Evolutionary conservation across 2,113 vertebrate species (phyloP).

Genomic region (Sinosuthora webbiana): DNA sequence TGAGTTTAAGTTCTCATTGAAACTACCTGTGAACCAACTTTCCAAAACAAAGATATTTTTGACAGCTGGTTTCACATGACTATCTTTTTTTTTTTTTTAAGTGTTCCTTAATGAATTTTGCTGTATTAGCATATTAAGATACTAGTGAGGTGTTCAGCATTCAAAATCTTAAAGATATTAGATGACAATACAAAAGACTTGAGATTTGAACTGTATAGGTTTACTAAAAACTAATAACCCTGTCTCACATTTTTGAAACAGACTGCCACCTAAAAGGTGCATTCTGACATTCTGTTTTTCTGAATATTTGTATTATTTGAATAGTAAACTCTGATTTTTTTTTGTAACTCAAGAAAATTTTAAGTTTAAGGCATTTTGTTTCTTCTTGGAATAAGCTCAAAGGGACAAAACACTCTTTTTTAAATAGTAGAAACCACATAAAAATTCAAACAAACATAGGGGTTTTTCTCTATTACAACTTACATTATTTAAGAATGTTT

Average conservation of each 20-base stretch:
- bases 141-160: not conserved
- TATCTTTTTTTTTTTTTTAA: not conserved
- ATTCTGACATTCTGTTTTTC: not conserved
- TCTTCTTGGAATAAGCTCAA: not conserved
- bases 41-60: slow-evolving; percentile 53
- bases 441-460: not conserved
- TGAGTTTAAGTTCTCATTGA: slow-evolving; percentile 61
- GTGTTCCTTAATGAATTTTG: slow-evolving; percentile 15
- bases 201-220: not conserved
- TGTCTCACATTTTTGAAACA: not conserved
- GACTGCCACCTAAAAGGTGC: not conserved
- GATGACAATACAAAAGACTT: not conserved
- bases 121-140: slow-evolving; percentile 17
- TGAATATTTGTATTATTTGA: not conserved
- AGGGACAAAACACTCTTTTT: not conserved
- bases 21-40: slow-evolving; percentile 66
- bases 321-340: not conserved
- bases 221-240: not conserved
- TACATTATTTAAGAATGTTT: not conserved
- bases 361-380: not conserved
- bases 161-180: not conserved
- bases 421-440: not conserved
- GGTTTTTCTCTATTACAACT: not conserved
- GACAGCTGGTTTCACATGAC: slow-evolving; percentile 42
- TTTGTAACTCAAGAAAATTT: not conserved